Evolutionary conservation across 2,797 vertebrate genomes (phyloP).

Genomic region (Odontamblyopus lacepedii): DNA sequence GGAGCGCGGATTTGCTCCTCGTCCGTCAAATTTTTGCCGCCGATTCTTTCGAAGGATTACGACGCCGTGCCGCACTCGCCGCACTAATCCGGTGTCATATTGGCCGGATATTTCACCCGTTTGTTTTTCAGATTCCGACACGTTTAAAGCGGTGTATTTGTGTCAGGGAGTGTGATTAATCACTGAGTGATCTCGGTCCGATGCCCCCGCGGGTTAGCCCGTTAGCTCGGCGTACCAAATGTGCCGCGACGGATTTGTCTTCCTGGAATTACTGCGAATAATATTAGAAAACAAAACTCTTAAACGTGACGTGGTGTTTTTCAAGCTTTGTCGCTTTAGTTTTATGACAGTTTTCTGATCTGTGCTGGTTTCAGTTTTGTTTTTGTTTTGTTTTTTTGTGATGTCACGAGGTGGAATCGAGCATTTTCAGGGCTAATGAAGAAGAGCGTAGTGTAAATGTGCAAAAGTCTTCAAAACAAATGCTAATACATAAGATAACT

Average conservation of each 20-base stretch:
- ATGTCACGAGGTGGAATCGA: no score
- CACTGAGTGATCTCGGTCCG: not conserved
- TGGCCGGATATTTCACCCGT: not conserved
- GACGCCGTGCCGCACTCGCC: not conserved
- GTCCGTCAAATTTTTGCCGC: slow-evolving; percentile 10
- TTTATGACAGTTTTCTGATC: no score
- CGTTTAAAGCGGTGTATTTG: not conserved
- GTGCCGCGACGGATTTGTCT: not conserved
- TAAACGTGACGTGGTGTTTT: no score
- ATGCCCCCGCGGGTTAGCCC: not conserved
- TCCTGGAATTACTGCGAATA: not conserved
- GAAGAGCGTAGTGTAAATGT: no score
- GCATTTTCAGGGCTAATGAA: no score
- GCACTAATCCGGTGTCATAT: not conserved
- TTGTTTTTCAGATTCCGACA: not conserved
- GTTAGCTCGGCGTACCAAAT: no score
- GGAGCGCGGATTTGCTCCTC: slow-evolving; percentile 8
- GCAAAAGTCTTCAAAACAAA: no score
- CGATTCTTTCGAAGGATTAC: slow-evolving; percentile 36
- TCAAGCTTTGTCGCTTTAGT: no score
- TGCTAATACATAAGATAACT: no score
- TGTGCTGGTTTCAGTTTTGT: no score
- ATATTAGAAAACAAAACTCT: no score
- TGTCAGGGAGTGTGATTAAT: not conserved
- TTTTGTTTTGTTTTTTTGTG: no score